These are phyloP conservation scores for Stegastes partitus DNA, from an alignment of 2,113 vertebrate species.

Conservation along the genomic window DNA sequence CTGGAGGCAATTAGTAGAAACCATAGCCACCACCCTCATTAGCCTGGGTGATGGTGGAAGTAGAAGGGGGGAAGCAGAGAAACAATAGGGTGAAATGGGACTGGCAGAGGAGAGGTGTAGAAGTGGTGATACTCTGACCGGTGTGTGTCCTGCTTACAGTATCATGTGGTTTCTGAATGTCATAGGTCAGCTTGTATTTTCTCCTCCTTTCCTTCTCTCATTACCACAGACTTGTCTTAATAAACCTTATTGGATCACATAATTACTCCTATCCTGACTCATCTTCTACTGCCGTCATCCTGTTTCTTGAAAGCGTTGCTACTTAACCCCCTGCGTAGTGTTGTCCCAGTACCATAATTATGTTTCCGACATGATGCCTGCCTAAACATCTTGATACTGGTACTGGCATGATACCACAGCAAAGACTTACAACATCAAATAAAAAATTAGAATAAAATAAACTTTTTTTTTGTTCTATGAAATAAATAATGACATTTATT, in stretches of 20 bases:
- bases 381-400: too few relatives aligned
- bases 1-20: constrained; percentile 77
- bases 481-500: too few relatives aligned
- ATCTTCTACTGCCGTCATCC: background rate
- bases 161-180: constrained; percentile 19
- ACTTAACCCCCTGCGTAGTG: background rate
- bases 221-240: background rate
- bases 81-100: constrained; percentile 6
- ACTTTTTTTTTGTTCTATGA: too few relatives aligned
- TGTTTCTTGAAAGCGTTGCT: background rate
- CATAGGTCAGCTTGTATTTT: constrained; percentile 34
- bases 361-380: too few relatives aligned
- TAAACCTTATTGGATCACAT: background rate
- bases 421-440: too few relatives aligned
- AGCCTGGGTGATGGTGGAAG: background rate
- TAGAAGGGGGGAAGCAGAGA: background rate
- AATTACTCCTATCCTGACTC: background rate
- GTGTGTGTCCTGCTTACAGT: constrained; percentile 11
- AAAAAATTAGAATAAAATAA: too few relatives aligned
- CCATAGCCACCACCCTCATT: constrained; percentile 61
- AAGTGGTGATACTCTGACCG: constrained; percentile 12
- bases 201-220: background rate
- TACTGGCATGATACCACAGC: too few relatives aligned
- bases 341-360: too few relatives aligned
- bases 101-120: background rate